phyloP scores from a whole-genome alignment of 1,140 invertebrate species.

The Apis laboriosa region DNA sequence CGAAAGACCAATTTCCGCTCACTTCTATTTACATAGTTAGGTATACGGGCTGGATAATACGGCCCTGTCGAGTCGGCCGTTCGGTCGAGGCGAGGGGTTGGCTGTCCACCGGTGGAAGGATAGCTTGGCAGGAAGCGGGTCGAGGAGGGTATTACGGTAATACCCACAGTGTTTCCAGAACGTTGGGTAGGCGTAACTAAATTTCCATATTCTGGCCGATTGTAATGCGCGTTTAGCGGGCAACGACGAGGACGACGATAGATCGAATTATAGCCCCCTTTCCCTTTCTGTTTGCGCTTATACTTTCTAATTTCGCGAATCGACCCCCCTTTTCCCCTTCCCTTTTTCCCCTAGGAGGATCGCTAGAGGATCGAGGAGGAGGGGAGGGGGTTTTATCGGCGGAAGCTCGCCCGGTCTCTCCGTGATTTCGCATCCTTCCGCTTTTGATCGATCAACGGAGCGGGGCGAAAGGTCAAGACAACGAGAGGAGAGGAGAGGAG shows the following conservation, averaged over 20 bases:
- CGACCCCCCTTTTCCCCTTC: conserved; percentile 11
- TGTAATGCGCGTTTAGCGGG: conserved; percentile 77
- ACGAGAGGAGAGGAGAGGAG: conserved; percentile 11
- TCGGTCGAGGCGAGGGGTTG: conserved; percentile 25
- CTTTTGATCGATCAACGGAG: conserved; percentile 6
- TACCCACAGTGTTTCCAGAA: conserved; percentile 55
- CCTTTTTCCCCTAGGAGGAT: too few species aligned
- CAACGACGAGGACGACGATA: conserved; percentile 61
- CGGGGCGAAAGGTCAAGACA: conserved; percentile 32
- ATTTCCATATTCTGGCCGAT: conserved; percentile 79
- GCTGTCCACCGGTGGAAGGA: conserved; percentile 44
- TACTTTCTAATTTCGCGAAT: conserved; percentile 64
- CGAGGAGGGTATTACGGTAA: conserved; percentile 51
- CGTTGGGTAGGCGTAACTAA: conserved; percentile 64
- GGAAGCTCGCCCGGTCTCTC: not conserved
- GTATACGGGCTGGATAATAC: conserved; percentile 73
- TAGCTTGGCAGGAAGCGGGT: conserved; percentile 42
- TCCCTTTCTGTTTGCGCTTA: conserved; percentile 68
- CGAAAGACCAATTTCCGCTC: conserved; percentile 79
- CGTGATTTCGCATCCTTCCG: not conserved
- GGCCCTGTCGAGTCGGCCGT: conserved; percentile 54
- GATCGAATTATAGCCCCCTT: conserved; percentile 67
- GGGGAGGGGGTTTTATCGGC: not conserved
- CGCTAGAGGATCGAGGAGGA: not conserved
- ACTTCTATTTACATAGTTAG: conserved; percentile 78